phyloP scores from a whole-genome alignment of 1,140 invertebrate species.

The Stenopsyche tienmushanensis region DNA sequence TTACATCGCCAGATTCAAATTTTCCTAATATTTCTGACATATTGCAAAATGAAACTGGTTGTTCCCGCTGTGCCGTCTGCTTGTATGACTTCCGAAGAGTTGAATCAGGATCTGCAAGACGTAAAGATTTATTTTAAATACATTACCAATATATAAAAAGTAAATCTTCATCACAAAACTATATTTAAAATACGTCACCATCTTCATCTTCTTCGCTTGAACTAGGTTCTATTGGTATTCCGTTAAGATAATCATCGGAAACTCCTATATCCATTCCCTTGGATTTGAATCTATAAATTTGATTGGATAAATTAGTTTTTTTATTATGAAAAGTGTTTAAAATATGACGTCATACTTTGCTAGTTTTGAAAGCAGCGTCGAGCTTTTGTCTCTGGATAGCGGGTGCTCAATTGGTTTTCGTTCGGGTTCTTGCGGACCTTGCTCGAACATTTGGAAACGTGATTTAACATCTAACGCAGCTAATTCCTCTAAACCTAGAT shows the following conservation, averaged over 20 bases:
- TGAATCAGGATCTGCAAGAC: slow-evolving; percentile 49
- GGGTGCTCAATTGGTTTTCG: slow-evolving; percentile 58
- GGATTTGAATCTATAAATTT: slow-evolving; percentile 66
- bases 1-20: slow-evolving; percentile 70
- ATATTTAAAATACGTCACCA: slow-evolving; percentile 47
- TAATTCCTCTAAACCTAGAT: slow-evolving; percentile 82
- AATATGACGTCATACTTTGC: too few species aligned
- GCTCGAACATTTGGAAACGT: slow-evolving; percentile 83
- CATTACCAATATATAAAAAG: background rate
- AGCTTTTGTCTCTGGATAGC: slow-evolving; percentile 65
- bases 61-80: slow-evolving; percentile 62
- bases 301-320: slow-evolving; percentile 10
- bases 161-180: too few species aligned
- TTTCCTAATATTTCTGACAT: slow-evolving; percentile 81
- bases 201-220: slow-evolving; percentile 68
- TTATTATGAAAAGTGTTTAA: slow-evolving; percentile 9
- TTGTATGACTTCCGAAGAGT: slow-evolving; percentile 56
- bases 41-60: slow-evolving; percentile 77
- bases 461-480: slow-evolving; percentile 81
- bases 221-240: slow-evolving; percentile 64
- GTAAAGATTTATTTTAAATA: background rate
- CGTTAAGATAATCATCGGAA: slow-evolving; percentile 72
- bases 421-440: slow-evolving; percentile 52
- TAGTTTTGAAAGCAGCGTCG: slow-evolving; percentile 77
- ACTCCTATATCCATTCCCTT: slow-evolving; percentile 80